A percentile compares a stretch with the other conserved stretches of the same genome.
These are phyloP conservation scores for Schizotus pectinicornis DNA, from an alignment of 2,888 invertebrate species.

Conservation along the genomic window DNA sequence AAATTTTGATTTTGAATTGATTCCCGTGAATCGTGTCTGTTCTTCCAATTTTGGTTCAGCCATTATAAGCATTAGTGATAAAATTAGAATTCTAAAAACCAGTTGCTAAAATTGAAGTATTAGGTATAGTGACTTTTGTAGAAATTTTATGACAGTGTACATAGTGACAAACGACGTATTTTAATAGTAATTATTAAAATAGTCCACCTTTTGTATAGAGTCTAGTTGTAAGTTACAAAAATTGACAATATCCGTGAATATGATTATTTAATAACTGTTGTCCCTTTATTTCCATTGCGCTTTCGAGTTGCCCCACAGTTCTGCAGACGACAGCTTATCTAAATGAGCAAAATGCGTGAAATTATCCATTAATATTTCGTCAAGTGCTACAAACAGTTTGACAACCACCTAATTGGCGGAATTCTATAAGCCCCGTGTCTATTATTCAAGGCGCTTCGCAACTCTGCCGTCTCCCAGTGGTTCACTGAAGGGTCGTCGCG, in stretches of 20 bases:
- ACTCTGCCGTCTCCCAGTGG: constrained; percentile 4
- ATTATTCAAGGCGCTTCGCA: constrained; percentile 4
- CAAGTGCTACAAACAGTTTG: constrained; percentile 36
- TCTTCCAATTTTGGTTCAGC: constrained; percentile 30
- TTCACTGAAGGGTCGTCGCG: background rate
- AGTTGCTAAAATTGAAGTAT: background rate
- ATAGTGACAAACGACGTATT: constrained; percentile 8
- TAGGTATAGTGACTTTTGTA: constrained; percentile 5
- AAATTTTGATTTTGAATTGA: constrained; percentile 8
- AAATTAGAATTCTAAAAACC: constrained; percentile 24
- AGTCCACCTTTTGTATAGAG: constrained; percentile 33
- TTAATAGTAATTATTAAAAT: constrained; percentile 20
- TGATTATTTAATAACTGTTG: constrained; percentile 26
- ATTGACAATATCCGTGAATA: constrained; percentile 41
- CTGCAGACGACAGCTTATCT: constrained; percentile 38
- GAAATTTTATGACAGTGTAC: constrained; percentile 12
- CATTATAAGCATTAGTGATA: constrained; percentile 22
- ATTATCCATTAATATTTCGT: constrained; percentile 39
- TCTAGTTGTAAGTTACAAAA: constrained; percentile 33
- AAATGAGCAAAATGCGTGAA: constrained; percentile 38
- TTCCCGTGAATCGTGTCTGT: constrained; percentile 28
- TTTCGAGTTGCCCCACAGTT: constrained; percentile 23
- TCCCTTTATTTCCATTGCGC: constrained; percentile 28
- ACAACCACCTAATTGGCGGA: constrained; percentile 26
- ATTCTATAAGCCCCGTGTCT: constrained; percentile 8